phyloP scores from a whole-genome alignment of 2,113 vertebrate genomes.

The Chionomys nivalis region DNA sequence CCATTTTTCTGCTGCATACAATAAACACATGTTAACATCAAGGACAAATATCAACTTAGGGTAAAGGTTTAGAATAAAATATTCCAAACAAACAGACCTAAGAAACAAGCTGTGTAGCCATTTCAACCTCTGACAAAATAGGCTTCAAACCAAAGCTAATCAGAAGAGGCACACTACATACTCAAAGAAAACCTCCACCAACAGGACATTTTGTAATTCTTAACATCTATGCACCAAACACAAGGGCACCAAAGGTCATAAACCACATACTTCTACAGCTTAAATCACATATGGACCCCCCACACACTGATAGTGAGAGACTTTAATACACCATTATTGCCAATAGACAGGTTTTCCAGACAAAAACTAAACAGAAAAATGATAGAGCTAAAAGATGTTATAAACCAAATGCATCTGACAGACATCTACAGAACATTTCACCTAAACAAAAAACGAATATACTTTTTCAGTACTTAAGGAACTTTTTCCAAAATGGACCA shows the following conservation, averaged over 20 bases:
- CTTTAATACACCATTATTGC: not conserved
- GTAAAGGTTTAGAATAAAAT: not conserved
- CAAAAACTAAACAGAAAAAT: not conserved
- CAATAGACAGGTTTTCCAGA: not conserved
- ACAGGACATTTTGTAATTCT: not conserved
- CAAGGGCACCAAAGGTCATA: not conserved
- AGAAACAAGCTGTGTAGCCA: not conserved
- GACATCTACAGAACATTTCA: not conserved
- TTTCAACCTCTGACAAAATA: not conserved
- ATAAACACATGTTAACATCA: not conserved
- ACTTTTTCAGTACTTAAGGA: not conserved
- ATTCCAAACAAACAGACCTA: no score
- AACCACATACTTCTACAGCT: not conserved
- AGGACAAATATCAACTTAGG: not conserved
- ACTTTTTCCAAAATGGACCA: not conserved
- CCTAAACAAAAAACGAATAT: not conserved
- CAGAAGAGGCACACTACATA: not conserved
- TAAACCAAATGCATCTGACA: not conserved
- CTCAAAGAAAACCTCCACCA: not conserved
- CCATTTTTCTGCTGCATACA: not conserved
- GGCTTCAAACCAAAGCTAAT: not conserved
- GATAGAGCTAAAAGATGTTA: not conserved
- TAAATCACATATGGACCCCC: not conserved
- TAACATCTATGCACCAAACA: not conserved
- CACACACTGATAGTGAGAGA: not conserved